Percentiles rank a stretch among this genome's conserved stretches.
phyloP scores from a whole-genome alignment of 2,797 vertebrate species.

The Chanos chanos region DNA sequence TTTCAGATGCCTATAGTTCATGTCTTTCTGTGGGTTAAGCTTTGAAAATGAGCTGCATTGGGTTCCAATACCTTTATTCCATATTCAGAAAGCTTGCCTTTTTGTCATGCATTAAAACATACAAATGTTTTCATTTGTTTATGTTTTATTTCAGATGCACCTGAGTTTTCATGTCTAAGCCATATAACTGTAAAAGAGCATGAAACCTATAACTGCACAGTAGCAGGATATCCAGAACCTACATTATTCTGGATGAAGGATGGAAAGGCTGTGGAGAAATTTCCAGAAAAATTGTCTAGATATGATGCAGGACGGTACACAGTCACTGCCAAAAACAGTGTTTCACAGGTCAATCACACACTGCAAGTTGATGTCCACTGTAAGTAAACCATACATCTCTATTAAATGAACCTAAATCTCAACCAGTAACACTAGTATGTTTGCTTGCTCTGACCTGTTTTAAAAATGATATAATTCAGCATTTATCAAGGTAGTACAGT shows the following conservation, averaged over 20 bases:
- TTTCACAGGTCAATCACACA: not conserved
- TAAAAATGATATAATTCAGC: too few relatives aligned
- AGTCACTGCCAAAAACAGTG: slow-evolving; percentile 31
- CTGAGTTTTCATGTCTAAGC: slow-evolving; percentile 44
- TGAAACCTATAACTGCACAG: slow-evolving; percentile 30
- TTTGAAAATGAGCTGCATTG: too few relatives aligned
- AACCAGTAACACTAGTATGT: too few relatives aligned
- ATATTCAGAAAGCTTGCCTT: too few relatives aligned
- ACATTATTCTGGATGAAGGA: slow-evolving; percentile 46
- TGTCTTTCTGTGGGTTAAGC: too few relatives aligned
- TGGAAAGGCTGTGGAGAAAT: slow-evolving; percentile 24
- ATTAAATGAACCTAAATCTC: too few relatives aligned
- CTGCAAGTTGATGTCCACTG: slow-evolving; percentile 57
- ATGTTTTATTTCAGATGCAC: slow-evolving; percentile 50
- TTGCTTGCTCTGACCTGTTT: too few relatives aligned
- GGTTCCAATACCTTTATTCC: too few relatives aligned
- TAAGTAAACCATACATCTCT: slow-evolving; percentile 42
- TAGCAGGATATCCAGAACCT: slow-evolving; percentile 45
- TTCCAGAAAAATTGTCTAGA: slow-evolving; percentile 39
- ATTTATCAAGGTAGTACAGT: too few relatives aligned
- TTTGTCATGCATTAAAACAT: not conserved
- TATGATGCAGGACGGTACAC: slow-evolving; percentile 51
- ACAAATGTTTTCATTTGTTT: not conserved
- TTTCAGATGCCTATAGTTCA: not conserved
- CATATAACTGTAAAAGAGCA: slow-evolving; percentile 34